Percentiles rank a stretch among this genome's conserved stretches.
phyloP scores from a whole-genome alignment of 2,113 vertebrate genomes.

The Gasterosteus aculeatus region DNA sequence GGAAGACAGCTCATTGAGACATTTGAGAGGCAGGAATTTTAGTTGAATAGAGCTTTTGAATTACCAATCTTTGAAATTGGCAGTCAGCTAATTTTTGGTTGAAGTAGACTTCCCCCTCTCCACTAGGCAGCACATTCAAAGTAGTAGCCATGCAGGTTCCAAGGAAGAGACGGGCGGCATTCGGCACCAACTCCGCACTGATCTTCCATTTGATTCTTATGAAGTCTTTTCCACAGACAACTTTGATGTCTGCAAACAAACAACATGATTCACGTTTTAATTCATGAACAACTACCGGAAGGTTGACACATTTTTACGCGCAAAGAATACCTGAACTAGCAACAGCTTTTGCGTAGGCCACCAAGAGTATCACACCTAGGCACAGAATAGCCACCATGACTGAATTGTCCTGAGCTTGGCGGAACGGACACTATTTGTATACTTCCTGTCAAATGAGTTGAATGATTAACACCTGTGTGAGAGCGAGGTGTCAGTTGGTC shows the following conservation, averaged over 20 bases:
- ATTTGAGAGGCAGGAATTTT: accelerated
- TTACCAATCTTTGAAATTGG: slow-evolving; percentile 71
- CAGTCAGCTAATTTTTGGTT: slow-evolving; percentile 57
- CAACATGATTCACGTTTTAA: accelerated
- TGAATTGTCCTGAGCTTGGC: accelerated
- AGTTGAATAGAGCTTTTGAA: background rate
- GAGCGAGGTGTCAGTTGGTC: background rate
- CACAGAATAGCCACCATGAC: slow-evolving; percentile 50
- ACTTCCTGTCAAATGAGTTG: slow-evolving; percentile 47
- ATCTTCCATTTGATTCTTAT: slow-evolving; percentile 70
- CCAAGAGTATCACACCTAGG: slow-evolving; percentile 30
- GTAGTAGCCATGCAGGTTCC: slow-evolving; percentile 70
- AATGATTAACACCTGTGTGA: slow-evolving; percentile 63
- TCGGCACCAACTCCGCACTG: slow-evolving; percentile 6
- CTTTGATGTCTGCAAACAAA: slow-evolving; percentile 61
- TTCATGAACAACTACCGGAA: background rate
- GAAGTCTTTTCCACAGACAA: slow-evolving; percentile 45
- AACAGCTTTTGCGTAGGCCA: slow-evolving; percentile 15
- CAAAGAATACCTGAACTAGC: slow-evolving; percentile 48
- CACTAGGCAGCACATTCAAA: slow-evolving; percentile 34
- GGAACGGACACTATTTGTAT: slow-evolving; percentile 23
- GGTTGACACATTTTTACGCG: accelerated
- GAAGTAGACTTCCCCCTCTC: slow-evolving; percentile 60
- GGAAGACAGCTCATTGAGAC: background rate
- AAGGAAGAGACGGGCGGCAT: slow-evolving; percentile 72